phyloP scores from a whole-genome alignment of 37 sponge, comb jelly and placozoan genomes.

The Axinella damicornis region DNA sequence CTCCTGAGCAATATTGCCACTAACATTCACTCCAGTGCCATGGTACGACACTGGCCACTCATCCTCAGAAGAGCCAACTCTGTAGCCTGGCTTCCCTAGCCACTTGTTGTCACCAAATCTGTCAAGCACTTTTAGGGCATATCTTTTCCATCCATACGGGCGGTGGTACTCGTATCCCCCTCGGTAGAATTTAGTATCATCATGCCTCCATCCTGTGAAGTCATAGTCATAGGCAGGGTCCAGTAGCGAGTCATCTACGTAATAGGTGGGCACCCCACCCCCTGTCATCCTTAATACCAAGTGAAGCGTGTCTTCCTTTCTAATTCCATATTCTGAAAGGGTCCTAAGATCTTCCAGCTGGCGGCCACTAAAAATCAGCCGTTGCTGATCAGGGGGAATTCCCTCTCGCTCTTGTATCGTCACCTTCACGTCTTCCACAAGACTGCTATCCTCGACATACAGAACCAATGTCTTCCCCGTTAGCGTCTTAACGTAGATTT shows the following conservation, averaged over 20 bases:
- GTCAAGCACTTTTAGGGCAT: slow-evolving; percentile 37
- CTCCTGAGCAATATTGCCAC: background rate
- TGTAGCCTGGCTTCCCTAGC: slow-evolving; percentile 41
- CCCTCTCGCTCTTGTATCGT: slow-evolving; percentile 4
- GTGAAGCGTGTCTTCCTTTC: background rate
- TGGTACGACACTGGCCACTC: slow-evolving; percentile 69
- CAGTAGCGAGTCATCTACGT: slow-evolving; percentile 15
- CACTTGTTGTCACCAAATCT: slow-evolving; percentile 19
- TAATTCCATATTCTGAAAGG: background rate
- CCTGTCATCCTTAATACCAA: slow-evolving; percentile 1
- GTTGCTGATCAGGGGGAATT: slow-evolving; percentile 5
- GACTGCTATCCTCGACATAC: background rate
- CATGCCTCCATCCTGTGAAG: slow-evolving; percentile 26
- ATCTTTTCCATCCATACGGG: slow-evolving; percentile 55
- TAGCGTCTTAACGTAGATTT: slow-evolving; percentile 39
- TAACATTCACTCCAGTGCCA: background rate
- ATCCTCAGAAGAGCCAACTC: background rate
- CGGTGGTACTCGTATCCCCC: slow-evolving; percentile 38
- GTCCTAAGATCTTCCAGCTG: slow-evolving; percentile 20
- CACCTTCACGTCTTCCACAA: slow-evolving; percentile 30
- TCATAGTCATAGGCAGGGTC: slow-evolving; percentile 44
- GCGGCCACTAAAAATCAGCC: slow-evolving; percentile 24
- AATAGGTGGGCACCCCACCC: slow-evolving; percentile 27
- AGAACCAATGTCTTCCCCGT: slow-evolving; percentile 22
- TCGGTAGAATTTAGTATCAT: slow-evolving; percentile 24